A percentile compares a stretch with the other conserved stretches of the same genome.
Conservation (phyloP, 2,113 vertebrate species). For the Sturnus vulgaris region DNA sequence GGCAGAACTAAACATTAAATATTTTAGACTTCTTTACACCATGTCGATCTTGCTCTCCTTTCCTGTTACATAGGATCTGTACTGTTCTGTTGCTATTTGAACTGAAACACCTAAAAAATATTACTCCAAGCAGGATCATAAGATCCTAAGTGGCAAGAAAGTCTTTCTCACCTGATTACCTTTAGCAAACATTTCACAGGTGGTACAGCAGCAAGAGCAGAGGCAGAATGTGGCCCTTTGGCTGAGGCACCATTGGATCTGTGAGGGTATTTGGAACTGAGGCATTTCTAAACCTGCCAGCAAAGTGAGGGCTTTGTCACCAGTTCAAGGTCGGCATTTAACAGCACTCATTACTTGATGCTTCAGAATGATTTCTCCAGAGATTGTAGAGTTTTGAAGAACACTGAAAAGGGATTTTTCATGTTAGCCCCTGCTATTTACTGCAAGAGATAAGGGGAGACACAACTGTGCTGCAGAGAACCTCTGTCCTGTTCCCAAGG, state of each 20-base stretch:
- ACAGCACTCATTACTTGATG: not conserved
- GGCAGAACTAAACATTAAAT: not conserved
- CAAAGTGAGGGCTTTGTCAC: not conserved
- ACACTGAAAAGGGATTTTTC: not conserved
- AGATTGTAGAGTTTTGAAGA: not conserved
- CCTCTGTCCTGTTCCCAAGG: not conserved
- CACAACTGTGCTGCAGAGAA: not conserved
- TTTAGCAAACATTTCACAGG: not conserved
- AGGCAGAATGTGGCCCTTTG: not conserved
- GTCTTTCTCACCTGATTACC: not conserved
- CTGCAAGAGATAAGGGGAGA: not conserved
- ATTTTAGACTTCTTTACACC: not conserved
- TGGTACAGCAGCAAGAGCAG: not conserved
- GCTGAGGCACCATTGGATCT: not conserved
- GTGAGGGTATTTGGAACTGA: not conserved
- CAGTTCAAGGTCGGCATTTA: not conserved
- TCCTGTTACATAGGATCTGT: not conserved
- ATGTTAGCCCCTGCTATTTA: not conserved
- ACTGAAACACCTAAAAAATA: not conserved
- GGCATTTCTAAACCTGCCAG: not conserved
- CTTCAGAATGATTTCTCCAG: slow-evolving; percentile 1
- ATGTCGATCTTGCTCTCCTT: not conserved
- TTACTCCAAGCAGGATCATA: not conserved
- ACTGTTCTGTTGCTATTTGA: not conserved
- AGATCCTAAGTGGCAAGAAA: not conserved